Evolutionary conservation across 2,113 vertebrate genomes (phyloP).

Genomic region (Oplegnathus fasciatus): DNA sequence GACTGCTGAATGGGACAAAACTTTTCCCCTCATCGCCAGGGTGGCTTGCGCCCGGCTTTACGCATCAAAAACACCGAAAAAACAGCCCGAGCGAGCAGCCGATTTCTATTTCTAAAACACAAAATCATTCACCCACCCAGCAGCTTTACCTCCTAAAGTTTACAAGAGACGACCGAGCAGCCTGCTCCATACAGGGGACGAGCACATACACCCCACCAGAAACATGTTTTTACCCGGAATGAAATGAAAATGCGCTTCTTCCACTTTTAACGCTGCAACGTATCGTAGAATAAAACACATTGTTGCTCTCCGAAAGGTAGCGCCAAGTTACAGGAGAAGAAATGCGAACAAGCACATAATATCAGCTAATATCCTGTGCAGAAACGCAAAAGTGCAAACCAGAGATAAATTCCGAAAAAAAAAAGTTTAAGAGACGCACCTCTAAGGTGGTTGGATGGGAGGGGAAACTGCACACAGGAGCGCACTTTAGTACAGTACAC

Average conservation of each 20-base stretch:
- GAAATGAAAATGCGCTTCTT: conserved; percentile 11
- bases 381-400: conserved; percentile 32
- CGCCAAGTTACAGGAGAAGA: neutral
- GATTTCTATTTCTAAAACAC: neutral
- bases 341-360: neutral
- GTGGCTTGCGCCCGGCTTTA: conserved; percentile 17
- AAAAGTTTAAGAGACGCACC: conserved; percentile 76
- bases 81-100: neutral
- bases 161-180: conserved; percentile 3
- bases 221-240: conserved; percentile 10
- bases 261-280: conserved; percentile 1
- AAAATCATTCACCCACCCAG: neutral
- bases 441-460: conserved; percentile 49
- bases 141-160: conserved; percentile 38
- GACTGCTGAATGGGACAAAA: conserved; percentile 69
- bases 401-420: neutral
- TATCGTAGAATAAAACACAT: neutral
- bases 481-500: conserved; percentile 55
- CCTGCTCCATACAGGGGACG: neutral
- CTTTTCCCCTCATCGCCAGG: conserved; percentile 55
- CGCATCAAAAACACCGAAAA: neutral
- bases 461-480: conserved; percentile 42
- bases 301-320: neutral
- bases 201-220: neutral
- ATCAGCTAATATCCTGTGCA: neutral